A percentile compares a stretch with the other conserved stretches of the same genome.
These are phyloP conservation scores for Brassicogethes aeneus DNA, from an alignment of 2,888 invertebrate genomes.

Conservation along the genomic window DNA sequence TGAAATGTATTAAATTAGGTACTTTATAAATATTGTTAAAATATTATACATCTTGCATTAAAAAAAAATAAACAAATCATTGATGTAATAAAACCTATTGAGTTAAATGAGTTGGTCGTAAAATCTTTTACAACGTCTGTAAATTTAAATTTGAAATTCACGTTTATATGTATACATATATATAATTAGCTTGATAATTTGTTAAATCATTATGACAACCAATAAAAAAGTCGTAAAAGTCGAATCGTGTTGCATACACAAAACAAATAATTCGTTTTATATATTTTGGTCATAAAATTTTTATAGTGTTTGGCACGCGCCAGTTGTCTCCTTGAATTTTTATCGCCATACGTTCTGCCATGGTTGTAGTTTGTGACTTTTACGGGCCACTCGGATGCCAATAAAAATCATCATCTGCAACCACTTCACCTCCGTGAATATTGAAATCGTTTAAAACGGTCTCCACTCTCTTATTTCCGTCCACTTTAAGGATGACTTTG, in stretches of 20 bases:
- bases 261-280: constrained; percentile 29
- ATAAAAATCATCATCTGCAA: constrained; percentile 47
- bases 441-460: constrained; percentile 22
- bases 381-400: constrained; percentile 1
- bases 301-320: constrained; percentile 30
- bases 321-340: constrained; percentile 4
- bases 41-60: too few relatives aligned
- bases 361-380: neutral
- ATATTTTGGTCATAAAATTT: constrained; percentile 28
- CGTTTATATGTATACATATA: too few relatives aligned
- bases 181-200: constrained; percentile 1
- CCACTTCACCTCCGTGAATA: constrained; percentile 26
- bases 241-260: constrained; percentile 25
- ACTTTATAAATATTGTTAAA: too few relatives aligned
- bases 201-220: neutral
- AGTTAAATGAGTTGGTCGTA: constrained; percentile 5
- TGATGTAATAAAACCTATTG: constrained; percentile 1
- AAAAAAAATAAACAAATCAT: constrained; percentile 12
- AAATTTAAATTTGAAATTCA: constrained; percentile 6
- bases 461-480: neutral
- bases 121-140: constrained; percentile 12
- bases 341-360: constrained; percentile 1
- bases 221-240: constrained; percentile 19
- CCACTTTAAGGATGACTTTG: constrained; percentile 28
- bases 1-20: too few relatives aligned